Percentiles rank a stretch among this genome's conserved stretches.
phyloP scores from a whole-genome alignment of 1,140 invertebrate genomes.

The Megathymus violae region DNA sequence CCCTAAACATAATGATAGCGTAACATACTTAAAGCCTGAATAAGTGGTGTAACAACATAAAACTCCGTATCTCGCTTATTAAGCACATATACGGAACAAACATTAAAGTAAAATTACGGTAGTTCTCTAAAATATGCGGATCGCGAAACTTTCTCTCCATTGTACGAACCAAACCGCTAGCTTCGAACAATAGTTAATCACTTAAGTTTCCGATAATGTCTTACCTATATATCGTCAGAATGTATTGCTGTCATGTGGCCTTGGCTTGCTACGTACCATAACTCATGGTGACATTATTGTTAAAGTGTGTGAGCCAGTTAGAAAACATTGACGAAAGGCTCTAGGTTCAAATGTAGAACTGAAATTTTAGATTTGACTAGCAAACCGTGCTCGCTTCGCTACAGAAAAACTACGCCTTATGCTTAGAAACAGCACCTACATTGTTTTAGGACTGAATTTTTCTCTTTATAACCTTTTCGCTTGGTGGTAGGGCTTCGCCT shows the following conservation, averaged over 20 bases:
- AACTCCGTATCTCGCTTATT: conserved; percentile 25
- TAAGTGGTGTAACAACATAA: neutral
- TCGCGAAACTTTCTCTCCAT: conserved; percentile 51
- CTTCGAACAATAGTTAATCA: conserved; percentile 64
- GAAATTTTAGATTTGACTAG: too few species aligned
- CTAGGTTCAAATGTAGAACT: too few species aligned
- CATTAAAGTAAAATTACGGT: conserved; percentile 47
- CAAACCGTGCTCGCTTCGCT: too few species aligned
- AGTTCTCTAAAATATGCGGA: conserved; percentile 58
- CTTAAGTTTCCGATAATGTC: conserved; percentile 63
- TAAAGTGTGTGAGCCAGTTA: conserved; percentile 27
- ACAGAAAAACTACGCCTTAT: too few species aligned
- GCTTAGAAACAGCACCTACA: too few species aligned
- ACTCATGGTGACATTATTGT: conserved; percentile 12
- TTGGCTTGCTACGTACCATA: conserved; percentile 19
- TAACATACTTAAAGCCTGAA: neutral
- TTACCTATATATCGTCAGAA: conserved; percentile 38
- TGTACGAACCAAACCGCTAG: conserved; percentile 44
- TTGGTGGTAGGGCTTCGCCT: too few species aligned
- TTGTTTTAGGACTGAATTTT: too few species aligned
- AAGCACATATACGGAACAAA: conserved; percentile 16
- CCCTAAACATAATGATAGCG: neutral
- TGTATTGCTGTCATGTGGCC: conserved; percentile 24
- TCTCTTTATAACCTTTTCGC: too few species aligned
- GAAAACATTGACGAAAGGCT: conserved; percentile 20